A percentile compares a stretch with the other conserved stretches of the same genome.
Evolutionary conservation across 2,113 vertebrate species (phyloP).

Genomic region (Petroica traversi): DNA sequence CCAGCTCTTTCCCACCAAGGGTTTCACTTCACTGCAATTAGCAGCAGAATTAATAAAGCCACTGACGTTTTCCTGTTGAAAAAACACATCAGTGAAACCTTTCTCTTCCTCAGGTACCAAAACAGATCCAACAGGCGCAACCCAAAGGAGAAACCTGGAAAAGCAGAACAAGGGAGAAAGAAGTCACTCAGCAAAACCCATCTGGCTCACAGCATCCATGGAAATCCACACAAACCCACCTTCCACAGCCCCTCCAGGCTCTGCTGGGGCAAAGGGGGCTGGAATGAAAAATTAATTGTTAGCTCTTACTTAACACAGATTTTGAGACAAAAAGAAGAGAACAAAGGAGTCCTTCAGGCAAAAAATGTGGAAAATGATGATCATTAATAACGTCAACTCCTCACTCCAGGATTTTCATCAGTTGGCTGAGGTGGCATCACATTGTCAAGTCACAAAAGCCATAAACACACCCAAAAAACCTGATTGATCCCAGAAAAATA

Average conservation of each 20-base stretch:
- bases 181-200: neutral
- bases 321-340: conserved; percentile 40
- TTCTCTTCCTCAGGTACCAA: neutral
- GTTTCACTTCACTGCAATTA: neutral
- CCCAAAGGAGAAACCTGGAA: neutral
- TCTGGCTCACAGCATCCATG: neutral
- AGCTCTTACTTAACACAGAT: conserved; percentile 11
- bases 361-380: neutral
- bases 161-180: neutral
- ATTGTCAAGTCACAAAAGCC: neutral
- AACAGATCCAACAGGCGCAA: accelerated
- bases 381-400: conserved; percentile 15
- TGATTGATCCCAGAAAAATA: neutral
- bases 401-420: neutral
- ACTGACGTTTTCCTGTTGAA: neutral
- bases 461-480: neutral
- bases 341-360: conserved; percentile 45
- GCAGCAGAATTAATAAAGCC: neutral
- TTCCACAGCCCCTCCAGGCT: neutral
- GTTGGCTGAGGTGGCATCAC: neutral
- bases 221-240: neutral
- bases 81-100: neutral
- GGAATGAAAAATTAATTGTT: neutral
- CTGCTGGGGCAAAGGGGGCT: neutral
- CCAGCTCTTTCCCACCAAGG: neutral